Evolutionary conservation across 2,888 invertebrate species (phyloP), one percentile per base, ranked within the genome.

Genomic region (Apoda limacodes): DNA sequence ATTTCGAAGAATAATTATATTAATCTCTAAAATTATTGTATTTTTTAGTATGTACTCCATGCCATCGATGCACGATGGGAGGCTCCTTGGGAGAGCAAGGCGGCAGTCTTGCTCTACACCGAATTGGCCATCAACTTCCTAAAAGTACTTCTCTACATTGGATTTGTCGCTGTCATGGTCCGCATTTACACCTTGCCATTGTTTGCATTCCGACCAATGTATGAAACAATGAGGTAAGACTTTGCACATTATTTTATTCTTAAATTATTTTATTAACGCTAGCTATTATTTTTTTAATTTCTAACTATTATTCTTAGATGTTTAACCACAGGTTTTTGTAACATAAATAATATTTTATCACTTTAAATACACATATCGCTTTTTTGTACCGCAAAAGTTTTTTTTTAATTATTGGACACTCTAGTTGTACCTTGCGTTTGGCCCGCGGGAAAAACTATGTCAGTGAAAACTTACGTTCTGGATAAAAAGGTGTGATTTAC

Each of bases 41-140:
- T 62, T 29, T 46, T 51, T 3, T 46, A 82, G 82, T 82, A 81
- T 46, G 45, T 69, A 9, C 64, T 85, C 3, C 96, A 97, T 63
- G 88, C 92, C 3, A 87, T 95, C 37, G 96, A 97, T 59, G 83
- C 95, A 4, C 89, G 91, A 55, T 91, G 90, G 72, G 96, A 98
- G 58, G 93, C 92, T 23, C 98, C 98, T 0, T 99, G 99, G 99
- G 99, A 99, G 66, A 96, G 95, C 66, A 99, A 99, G 71, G 98
- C 98, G 6, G 97, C 98, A 0, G 98, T 96, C 55, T 78, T 99
- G 21, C 82, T 99, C 2, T 98, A 99, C 62, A 94, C 97, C 0
- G 99, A 99, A 71, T 83, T 99, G 33, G 86, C 96, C 20, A 94
- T 98, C 78, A 98, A 98, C 39, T 82, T 90, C 31, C 83, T 90